Percentiles rank a stretch among this genome's conserved stretches.
phyloP scores from a whole-genome alignment of 2,888 invertebrate genomes.

The Megastigmus dorsalis region DNA sequence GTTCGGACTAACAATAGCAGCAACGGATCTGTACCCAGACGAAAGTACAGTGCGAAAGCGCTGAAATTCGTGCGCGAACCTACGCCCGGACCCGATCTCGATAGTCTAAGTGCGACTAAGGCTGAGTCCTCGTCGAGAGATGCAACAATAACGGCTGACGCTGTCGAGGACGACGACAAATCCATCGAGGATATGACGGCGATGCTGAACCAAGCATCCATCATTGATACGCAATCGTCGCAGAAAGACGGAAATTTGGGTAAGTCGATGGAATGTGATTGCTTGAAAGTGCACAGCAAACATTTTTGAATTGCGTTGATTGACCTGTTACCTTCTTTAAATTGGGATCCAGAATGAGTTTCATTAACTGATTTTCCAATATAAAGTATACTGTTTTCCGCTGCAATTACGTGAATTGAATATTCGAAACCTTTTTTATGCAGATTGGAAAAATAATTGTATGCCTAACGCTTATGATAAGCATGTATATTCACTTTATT shows the following conservation, averaged over 20 bases:
- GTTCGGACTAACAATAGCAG: not conserved
- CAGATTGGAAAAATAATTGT: too few species aligned
- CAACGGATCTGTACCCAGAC: conserved; percentile 34
- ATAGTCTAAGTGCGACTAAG: too few species aligned
- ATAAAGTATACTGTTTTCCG: too few species aligned
- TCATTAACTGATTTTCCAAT: too few species aligned
- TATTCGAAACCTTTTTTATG: too few species aligned
- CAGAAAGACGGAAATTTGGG: conserved; percentile 43
- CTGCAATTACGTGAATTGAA: too few species aligned
- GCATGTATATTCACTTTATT: too few species aligned
- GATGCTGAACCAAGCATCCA: conserved; percentile 22
- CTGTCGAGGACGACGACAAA: not conserved
- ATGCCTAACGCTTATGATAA: too few species aligned
- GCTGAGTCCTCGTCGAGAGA: not conserved
- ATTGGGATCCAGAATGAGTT: too few species aligned
- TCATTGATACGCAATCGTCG: conserved; percentile 28
- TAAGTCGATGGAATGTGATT: too few species aligned
- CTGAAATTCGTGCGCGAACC: conserved; percentile 66
- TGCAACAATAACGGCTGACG: not conserved
- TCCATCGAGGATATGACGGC: conserved; percentile 29
- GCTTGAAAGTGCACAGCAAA: conserved; percentile 19
- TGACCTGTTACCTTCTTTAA: too few species aligned
- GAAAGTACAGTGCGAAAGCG: conserved; percentile 64
- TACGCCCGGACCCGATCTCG: conserved; percentile 67
- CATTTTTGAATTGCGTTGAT: too few species aligned